A percentile compares a stretch with the other conserved stretches of the same genome.
phyloP scores from a whole-genome alignment of 2,888 invertebrate species.

The Exocentrus adspersus region DNA sequence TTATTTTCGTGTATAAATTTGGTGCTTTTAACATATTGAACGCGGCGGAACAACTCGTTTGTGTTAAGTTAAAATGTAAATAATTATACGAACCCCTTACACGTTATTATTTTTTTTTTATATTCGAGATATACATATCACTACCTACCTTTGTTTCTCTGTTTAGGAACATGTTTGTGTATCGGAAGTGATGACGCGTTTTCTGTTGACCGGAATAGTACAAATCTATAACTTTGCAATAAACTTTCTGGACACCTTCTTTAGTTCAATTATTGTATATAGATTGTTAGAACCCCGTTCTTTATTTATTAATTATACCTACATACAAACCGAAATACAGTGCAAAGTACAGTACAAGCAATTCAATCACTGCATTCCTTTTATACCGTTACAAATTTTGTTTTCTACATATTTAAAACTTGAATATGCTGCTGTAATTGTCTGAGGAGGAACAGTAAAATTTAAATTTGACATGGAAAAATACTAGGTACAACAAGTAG shows the following conservation, averaged over 20 bases:
- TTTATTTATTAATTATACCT: conserved; percentile 27
- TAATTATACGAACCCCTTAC: conserved; percentile 14
- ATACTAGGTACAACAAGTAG: too few species aligned
- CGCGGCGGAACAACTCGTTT: conserved; percentile 12
- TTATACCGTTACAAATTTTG: conserved; percentile 23
- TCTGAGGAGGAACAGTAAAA: neutral
- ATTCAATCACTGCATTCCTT: conserved; percentile 38
- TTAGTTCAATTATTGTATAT: conserved; percentile 20
- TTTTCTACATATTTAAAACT: conserved; percentile 21
- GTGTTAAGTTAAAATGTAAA: conserved; percentile 24
- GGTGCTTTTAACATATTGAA: conserved; percentile 41
- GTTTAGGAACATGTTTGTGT: too few species aligned
- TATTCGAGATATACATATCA: conserved; percentile 43
- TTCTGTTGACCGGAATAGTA: conserved; percentile 32
- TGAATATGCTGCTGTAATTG: neutral
- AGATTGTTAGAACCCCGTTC: conserved; percentile 10
- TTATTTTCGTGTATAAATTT: conserved; percentile 38
- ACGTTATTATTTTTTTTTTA: conserved; percentile 26
- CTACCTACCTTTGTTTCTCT: conserved; percentile 32
- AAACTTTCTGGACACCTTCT: conserved; percentile 19
- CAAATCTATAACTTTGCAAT: conserved; percentile 37
- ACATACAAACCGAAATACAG: conserved; percentile 36
- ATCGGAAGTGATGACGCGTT: conserved; percentile 8
- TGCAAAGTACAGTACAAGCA: conserved; percentile 41
- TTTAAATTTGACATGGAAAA: too few species aligned